Evolutionary conservation across 2,888 invertebrate genomes (phyloP).

Genomic region (Augiades crinisus): DNA sequence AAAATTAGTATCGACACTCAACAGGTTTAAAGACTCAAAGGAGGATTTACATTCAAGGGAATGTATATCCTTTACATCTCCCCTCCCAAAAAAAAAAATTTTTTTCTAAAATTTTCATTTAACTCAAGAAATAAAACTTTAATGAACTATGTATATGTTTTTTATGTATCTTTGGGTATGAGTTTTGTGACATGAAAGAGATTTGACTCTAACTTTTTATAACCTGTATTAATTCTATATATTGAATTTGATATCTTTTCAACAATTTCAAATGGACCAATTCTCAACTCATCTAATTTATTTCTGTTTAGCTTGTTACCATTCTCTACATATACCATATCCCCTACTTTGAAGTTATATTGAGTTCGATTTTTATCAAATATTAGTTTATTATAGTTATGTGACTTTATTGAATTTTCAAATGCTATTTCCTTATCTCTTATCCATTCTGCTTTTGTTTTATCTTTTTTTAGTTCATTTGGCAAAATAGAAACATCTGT

Average conservation of each 20-base stretch:
- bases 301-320: constrained; percentile 29
- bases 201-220: constrained; percentile 32
- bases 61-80: too few relatives aligned
- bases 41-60: too few relatives aligned
- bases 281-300: constrained; percentile 29
- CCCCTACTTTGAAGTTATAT: constrained; percentile 15
- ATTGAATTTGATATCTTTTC: constrained; percentile 27
- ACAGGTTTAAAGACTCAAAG: too few relatives aligned
- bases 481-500: constrained; percentile 36
- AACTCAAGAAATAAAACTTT: too few relatives aligned
- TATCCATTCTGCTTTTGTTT: constrained; percentile 30
- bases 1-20: too few relatives aligned
- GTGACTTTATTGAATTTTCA: constrained; percentile 37
- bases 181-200: constrained; percentile 36
- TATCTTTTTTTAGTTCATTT: constrained; percentile 31
- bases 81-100: too few relatives aligned
- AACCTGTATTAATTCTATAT: constrained; percentile 3
- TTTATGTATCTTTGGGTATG: too few relatives aligned
- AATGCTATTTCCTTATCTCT: constrained; percentile 36
- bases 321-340: constrained; percentile 28
- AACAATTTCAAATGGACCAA: constrained; percentile 28
- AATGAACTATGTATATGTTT: too few relatives aligned
- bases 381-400: constrained; percentile 35
- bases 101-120: too few relatives aligned
- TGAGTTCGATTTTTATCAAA: constrained; percentile 33